Conservation (phyloP, 2,888 invertebrate species). For the Axea sp. region DNA sequence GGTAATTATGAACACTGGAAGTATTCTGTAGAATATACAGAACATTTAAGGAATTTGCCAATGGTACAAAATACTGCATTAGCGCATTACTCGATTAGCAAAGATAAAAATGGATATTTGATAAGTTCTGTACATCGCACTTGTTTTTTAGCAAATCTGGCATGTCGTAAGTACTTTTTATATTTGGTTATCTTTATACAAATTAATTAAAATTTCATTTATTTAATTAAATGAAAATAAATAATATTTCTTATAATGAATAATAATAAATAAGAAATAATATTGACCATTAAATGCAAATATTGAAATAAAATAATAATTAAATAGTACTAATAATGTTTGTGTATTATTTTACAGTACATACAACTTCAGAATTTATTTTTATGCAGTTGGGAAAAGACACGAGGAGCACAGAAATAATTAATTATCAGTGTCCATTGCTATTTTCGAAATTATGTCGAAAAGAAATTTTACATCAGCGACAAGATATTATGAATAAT, state of each 20-base stretch:
- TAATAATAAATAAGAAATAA: too few species aligned
- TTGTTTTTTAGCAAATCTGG: slow-evolving; percentile 82
- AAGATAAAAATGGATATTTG: slow-evolving; percentile 79
- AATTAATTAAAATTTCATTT: too few species aligned
- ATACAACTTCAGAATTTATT: slow-evolving; percentile 83
- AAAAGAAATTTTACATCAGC: slow-evolving; percentile 81
- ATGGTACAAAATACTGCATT: slow-evolving; percentile 82
- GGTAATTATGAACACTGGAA: slow-evolving; percentile 86
- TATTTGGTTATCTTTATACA: too few species aligned
- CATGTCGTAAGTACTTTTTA: slow-evolving; percentile 83
- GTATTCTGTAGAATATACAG: slow-evolving; percentile 84
- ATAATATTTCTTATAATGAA: too few species aligned
- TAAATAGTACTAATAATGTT: not conserved
- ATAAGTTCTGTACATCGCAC: slow-evolving; percentile 84
- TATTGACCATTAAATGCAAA: too few species aligned
- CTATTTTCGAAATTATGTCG: slow-evolving; percentile 81
- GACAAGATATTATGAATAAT: slow-evolving; percentile 76
- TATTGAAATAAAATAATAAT: too few species aligned
- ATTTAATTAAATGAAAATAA: too few species aligned
- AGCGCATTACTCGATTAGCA: slow-evolving; percentile 83
- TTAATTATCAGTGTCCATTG: slow-evolving; percentile 84
- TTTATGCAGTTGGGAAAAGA: slow-evolving; percentile 80
- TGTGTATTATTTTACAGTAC: slow-evolving; percentile 80
- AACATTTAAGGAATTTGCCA: slow-evolving; percentile 84
- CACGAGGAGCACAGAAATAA: slow-evolving; percentile 82